phyloP scores from a whole-genome alignment of 1,140 invertebrate genomes.

The Gonioctena quinquepunctata region DNA sequence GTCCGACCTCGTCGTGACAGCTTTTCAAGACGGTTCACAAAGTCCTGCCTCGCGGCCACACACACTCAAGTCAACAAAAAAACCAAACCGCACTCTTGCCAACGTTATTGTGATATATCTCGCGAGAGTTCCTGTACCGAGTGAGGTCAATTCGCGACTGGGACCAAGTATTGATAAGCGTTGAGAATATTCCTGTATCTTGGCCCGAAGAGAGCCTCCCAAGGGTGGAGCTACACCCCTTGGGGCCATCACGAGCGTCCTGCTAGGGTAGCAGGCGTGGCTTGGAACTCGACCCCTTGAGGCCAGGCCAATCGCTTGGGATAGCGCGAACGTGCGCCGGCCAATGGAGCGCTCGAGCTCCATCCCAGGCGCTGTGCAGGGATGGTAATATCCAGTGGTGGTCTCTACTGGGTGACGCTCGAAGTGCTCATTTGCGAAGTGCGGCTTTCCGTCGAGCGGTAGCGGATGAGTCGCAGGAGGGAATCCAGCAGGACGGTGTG shows the following conservation, averaged over 20 bases:
- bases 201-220: slow-evolving; percentile 41
- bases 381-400: slow-evolving; percentile 15
- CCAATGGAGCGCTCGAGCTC: slow-evolving; percentile 37
- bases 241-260: slow-evolving; percentile 28
- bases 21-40: slow-evolving; percentile 25
- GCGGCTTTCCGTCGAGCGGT: slow-evolving; percentile 6
- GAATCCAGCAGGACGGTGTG: neutral
- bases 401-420: slow-evolving; percentile 19
- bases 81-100: slow-evolving; percentile 22
- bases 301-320: slow-evolving; percentile 37
- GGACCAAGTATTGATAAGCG: slow-evolving; percentile 49
- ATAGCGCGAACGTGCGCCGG: slow-evolving; percentile 29
- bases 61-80: slow-evolving; percentile 46
- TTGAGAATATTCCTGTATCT: slow-evolving; percentile 26
- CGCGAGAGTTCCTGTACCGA: slow-evolving; percentile 47
- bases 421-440: slow-evolving; percentile 5
- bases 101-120: slow-evolving; percentile 37
- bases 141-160: slow-evolving; percentile 50
- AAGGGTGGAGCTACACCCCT: slow-evolving; percentile 43
- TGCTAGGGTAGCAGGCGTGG: slow-evolving; percentile 34
- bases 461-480: slow-evolving; percentile 11
- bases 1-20: slow-evolving; percentile 72
- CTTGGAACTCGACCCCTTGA: slow-evolving; percentile 30
- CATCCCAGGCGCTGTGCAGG: slow-evolving; percentile 7
- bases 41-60: slow-evolving; percentile 36